Evolutionary conservation across 2,888 invertebrate genomes (phyloP).

Genomic region (Eupithecia inturbata): DNA sequence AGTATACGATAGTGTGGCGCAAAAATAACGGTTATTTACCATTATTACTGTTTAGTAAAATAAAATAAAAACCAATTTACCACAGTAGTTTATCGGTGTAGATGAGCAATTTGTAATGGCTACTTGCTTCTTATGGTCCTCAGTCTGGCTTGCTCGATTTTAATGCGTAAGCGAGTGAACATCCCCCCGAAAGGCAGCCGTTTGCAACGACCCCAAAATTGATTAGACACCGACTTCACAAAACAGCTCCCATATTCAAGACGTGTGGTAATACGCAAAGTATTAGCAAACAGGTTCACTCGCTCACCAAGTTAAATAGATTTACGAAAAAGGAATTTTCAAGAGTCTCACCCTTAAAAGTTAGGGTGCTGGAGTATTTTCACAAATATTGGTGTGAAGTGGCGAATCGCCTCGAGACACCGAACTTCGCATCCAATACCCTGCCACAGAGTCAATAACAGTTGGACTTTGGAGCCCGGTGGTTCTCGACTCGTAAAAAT

Average conservation of each 20-base stretch:
- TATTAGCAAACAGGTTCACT: conserved; percentile 39
- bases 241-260: conserved; percentile 33
- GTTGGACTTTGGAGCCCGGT: conserved; percentile 38
- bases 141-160: not conserved
- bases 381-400: conserved; percentile 70
- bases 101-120: not conserved
- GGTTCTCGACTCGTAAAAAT: conserved; percentile 72
- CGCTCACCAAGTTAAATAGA: conserved; percentile 49
- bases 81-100: not conserved
- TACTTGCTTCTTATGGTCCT: not conserved
- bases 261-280: conserved; percentile 37
- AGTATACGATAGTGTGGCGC: conserved; percentile 9
- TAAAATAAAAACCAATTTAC: not conserved
- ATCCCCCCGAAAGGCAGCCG: not conserved
- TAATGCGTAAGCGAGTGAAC: not conserved
- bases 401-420: conserved; percentile 56
- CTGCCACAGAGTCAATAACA: conserved; percentile 12
- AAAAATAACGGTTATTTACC: not conserved
- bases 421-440: conserved; percentile 58
- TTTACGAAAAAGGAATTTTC: conserved; percentile 55
- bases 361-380: conserved; percentile 64
- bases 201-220: conserved; percentile 21
- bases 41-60: not conserved
- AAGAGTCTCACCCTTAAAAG: conserved; percentile 58
- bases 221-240: conserved; percentile 30